Conservation (phyloP, 2,888 invertebrate species). For the Idaea aversata region DNA sequence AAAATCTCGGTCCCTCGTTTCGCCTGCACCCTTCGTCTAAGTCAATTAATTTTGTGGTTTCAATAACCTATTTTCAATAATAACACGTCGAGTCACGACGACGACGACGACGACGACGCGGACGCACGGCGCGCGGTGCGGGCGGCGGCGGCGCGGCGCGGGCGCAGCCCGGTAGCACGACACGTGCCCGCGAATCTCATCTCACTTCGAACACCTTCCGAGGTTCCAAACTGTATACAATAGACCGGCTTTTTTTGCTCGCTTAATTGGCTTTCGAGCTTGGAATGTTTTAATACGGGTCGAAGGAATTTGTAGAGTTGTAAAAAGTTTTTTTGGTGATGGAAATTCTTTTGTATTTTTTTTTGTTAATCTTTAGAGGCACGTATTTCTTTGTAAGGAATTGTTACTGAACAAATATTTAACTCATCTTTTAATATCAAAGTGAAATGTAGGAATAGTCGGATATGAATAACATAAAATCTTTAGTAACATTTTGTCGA, state of each 20-base stretch:
- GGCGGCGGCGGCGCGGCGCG: not conserved
- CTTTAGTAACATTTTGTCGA: too few species aligned
- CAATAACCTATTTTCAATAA: too few species aligned
- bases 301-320: not conserved
- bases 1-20: too few species aligned
- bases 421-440: not conserved
- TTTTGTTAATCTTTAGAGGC: not conserved
- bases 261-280: not conserved
- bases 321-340: not conserved
- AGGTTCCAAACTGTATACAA: not conserved
- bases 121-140: not conserved
- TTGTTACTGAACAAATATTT: not conserved
- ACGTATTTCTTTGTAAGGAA: not conserved
- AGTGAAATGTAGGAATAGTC: not conserved
- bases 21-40: too few species aligned
- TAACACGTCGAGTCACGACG: constrained; percentile 13
- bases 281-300: not conserved
- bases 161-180: not conserved
- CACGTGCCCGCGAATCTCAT: not conserved
- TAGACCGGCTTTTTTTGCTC: not conserved
- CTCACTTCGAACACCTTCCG: not conserved
- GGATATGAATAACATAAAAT: too few species aligned
- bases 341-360: not conserved
- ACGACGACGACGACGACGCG: constrained; percentile 4
- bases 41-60: too few species aligned